These are phyloP conservation scores for Neotoxoptera formosana DNA, from an alignment of 1,140 invertebrate species.

Conservation along the genomic window DNA sequence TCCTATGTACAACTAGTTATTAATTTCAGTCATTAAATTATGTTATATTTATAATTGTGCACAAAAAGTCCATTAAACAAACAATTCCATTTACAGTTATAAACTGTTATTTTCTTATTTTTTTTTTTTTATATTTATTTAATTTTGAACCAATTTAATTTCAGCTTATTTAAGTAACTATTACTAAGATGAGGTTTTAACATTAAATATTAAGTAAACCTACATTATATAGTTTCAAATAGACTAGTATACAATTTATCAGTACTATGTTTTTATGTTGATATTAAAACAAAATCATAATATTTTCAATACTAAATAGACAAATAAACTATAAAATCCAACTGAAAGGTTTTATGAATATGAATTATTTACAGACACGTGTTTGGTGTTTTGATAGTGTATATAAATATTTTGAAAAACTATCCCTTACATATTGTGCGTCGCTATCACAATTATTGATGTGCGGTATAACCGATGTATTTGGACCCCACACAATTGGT, in stretches of 20 bases:
- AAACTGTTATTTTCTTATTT: neutral
- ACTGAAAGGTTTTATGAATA: neutral
- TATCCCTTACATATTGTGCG: constrained; percentile 43
- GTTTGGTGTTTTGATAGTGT: constrained; percentile 33
- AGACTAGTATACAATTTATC: constrained; percentile 47
- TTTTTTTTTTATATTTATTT: neutral
- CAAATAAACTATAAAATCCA: neutral
- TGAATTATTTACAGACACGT: constrained; percentile 29
- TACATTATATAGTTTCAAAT: neutral
- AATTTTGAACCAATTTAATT: neutral
- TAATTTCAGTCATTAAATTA: constrained; percentile 12
- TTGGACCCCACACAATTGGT: constrained; percentile 52
- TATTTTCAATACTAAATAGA: neutral
- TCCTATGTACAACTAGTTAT: neutral
- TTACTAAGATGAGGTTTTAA: neutral
- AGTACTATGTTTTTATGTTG: neutral
- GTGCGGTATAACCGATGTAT: constrained; percentile 23
- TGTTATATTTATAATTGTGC: neutral
- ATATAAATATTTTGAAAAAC: constrained; percentile 49
- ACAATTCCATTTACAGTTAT: neutral
- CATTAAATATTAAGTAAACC: neutral
- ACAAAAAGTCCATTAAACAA: neutral
- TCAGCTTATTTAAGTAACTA: neutral
- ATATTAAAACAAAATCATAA: neutral
- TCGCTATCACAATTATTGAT: constrained; percentile 37